Percentiles rank a stretch among this genome's conserved stretches.
Evolutionary conservation across 2,797 vertebrate species (phyloP).

Genomic region (Australoheros facetus): DNA sequence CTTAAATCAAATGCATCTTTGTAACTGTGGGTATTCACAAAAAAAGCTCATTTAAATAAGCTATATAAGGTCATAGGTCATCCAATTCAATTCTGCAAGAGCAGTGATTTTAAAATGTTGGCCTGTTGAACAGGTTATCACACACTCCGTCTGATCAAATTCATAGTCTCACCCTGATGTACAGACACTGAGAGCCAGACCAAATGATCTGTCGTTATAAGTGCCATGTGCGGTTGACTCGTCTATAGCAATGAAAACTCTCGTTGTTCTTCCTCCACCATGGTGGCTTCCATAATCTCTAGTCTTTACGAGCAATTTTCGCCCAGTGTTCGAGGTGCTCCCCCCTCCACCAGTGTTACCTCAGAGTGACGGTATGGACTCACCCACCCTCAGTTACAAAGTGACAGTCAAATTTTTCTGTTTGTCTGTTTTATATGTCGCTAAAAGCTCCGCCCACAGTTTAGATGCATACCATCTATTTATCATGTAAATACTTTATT

Average conservation of each 20-base stretch:
- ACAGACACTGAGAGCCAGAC: conserved; percentile 69
- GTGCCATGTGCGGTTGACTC: conserved; percentile 72
- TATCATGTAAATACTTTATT: conserved; percentile 83
- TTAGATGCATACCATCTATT: conserved; percentile 78
- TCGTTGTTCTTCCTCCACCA: conserved; percentile 81
- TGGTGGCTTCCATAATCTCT: conserved; percentile 74
- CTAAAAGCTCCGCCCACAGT: conserved; percentile 76
- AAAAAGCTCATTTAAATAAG: conserved; percentile 60
- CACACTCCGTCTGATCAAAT: conserved; percentile 54
- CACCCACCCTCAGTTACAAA: conserved; percentile 83
- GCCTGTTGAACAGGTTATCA: conserved; percentile 77
- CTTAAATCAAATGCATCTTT: conserved; percentile 78
- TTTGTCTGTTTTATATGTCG: conserved; percentile 76
- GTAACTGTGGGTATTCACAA: conserved; percentile 80
- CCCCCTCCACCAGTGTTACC: conserved; percentile 76
- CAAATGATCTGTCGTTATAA: conserved; percentile 70
- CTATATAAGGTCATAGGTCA: conserved; percentile 64
- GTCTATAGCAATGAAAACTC: conserved; percentile 81
- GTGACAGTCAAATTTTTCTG: conserved; percentile 67
- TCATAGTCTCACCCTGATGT: conserved; percentile 63
- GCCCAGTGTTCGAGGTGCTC: conserved; percentile 75
- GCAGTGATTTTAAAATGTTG: conserved; percentile 60
- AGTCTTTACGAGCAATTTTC: conserved; percentile 73
- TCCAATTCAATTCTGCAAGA: conserved; percentile 56
- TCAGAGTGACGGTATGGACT: conserved; percentile 82